Conservation (phyloP, 1,140 invertebrate species). For the Drosophila auraria region DNA sequence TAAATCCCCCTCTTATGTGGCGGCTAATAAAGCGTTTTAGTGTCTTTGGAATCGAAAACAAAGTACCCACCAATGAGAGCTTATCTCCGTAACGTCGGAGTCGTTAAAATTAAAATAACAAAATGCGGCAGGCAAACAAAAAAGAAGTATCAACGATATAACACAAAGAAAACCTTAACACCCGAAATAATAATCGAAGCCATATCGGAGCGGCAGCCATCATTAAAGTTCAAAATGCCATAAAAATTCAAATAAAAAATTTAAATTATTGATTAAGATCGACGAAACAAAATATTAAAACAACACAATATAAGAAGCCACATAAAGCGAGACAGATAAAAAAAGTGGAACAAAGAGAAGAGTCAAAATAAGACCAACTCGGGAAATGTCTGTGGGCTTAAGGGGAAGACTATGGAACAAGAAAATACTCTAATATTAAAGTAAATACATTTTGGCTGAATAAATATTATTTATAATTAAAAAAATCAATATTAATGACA, state of each 20-base stretch:
- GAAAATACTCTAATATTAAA: constrained; percentile 7
- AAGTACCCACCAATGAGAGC: constrained; percentile 56
- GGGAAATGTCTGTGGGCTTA: constrained; percentile 11
- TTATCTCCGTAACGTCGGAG: constrained; percentile 39
- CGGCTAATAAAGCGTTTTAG: constrained; percentile 49
- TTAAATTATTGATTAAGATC: constrained; percentile 84
- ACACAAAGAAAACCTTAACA: constrained; percentile 44
- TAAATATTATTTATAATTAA: background rate
- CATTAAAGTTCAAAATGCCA: constrained; percentile 67
- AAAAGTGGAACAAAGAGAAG: constrained; percentile 49
- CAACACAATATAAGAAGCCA: constrained; percentile 40
- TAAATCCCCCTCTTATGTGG: constrained; percentile 37
- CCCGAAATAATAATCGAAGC: constrained; percentile 39
- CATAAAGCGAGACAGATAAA: constrained; percentile 22
- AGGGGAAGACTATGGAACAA: background rate
- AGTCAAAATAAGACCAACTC: constrained; percentile 65
- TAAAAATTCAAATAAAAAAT: constrained; percentile 82
- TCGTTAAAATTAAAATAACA: constrained; percentile 72
- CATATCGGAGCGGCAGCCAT: constrained; percentile 43
- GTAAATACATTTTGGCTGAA: background rate
- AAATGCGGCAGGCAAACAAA: constrained; percentile 55
- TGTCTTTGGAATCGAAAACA: constrained; percentile 34
- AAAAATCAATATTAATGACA: too few relatives aligned
- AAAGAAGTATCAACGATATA: constrained; percentile 39
- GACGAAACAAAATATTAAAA: constrained; percentile 75